Conservation (phyloP, 2,113 vertebrate genomes). For the Gavialis gangeticus region DNA sequence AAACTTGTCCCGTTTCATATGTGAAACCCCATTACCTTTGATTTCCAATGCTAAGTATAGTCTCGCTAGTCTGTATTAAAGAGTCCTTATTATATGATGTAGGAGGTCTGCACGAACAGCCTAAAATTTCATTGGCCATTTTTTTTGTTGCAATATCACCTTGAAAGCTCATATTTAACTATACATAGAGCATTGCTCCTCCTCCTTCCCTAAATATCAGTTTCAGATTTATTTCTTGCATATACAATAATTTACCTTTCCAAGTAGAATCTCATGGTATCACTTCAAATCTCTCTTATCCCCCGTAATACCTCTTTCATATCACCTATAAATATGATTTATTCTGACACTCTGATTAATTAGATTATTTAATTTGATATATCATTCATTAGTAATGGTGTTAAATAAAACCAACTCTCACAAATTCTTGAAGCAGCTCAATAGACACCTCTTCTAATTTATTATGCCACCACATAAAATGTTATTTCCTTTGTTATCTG, state of each 20-base stretch:
- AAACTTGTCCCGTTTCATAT: neutral
- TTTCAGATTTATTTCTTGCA: neutral
- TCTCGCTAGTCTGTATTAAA: neutral
- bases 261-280: neutral
- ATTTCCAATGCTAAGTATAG: neutral
- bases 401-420: neutral
- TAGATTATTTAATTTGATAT: neutral
- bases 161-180: neutral
- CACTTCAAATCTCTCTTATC: neutral
- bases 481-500: neutral
- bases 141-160: neutral
- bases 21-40: neutral
- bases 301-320: neutral
- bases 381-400: neutral
- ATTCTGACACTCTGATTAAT: neutral
- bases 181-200: neutral
- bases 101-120: neutral
- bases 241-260: neutral
- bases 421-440: neutral
- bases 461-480: neutral
- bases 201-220: neutral
- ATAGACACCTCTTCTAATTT: neutral
- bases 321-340: neutral
- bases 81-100: neutral
- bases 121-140: neutral